phyloP scores from a whole-genome alignment of 2,888 invertebrate genomes.

The Drosophila robusta region DNA sequence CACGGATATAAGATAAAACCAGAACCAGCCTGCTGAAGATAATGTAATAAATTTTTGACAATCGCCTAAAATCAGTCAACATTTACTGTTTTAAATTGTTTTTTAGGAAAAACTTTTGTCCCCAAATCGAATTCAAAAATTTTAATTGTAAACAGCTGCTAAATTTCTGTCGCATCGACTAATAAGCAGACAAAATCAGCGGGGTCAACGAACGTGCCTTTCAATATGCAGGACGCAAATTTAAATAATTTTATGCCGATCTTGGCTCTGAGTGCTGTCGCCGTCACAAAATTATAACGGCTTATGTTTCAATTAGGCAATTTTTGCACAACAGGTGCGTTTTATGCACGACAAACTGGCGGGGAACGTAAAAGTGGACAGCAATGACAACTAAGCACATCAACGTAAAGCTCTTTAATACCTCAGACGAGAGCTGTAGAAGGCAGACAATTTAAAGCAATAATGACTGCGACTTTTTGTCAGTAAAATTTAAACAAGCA shows the following conservation, averaged over 20 bases:
- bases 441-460: slow-evolving; percentile 60
- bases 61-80: neutral
- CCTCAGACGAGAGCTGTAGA: slow-evolving; percentile 56
- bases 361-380: slow-evolving; percentile 9
- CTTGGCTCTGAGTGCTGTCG: slow-evolving; percentile 35
- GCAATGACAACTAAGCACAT: slow-evolving; percentile 53
- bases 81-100: neutral
- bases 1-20: neutral
- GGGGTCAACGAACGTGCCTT: slow-evolving; percentile 49
- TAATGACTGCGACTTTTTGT: slow-evolving; percentile 34
- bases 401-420: slow-evolving; percentile 70
- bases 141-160: slow-evolving; percentile 61
- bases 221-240: slow-evolving; percentile 71
- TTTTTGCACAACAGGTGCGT: slow-evolving; percentile 77
- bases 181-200: slow-evolving; percentile 16
- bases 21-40: slow-evolving; percentile 30
- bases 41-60: too few species aligned
- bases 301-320: slow-evolving; percentile 81
- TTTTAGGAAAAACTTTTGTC: slow-evolving; percentile 8
- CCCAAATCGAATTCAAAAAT: slow-evolving; percentile 56
- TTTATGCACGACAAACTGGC: slow-evolving; percentile 56
- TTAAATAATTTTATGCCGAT: slow-evolving; percentile 65
- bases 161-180: slow-evolving; percentile 12
- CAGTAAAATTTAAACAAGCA: slow-evolving; percentile 44
- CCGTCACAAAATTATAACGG: slow-evolving; percentile 67